These are phyloP conservation scores for Daphoenositta chrysoptera DNA, from an alignment of 2,113 vertebrate genomes.

Conservation along the genomic window DNA sequence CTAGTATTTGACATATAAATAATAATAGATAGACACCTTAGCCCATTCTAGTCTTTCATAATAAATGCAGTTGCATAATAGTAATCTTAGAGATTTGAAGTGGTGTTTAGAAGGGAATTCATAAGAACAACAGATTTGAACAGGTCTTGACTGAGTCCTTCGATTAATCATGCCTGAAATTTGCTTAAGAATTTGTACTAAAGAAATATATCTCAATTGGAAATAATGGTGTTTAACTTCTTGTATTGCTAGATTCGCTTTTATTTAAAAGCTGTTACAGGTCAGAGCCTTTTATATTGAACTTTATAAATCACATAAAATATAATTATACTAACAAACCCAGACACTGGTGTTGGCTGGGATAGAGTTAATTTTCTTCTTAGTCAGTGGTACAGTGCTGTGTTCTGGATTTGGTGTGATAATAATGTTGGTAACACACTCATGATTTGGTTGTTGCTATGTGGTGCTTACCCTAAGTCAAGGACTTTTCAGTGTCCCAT, in stretches of 20 bases:
- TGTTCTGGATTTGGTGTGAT: neutral
- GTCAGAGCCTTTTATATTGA: neutral
- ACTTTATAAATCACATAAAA: neutral
- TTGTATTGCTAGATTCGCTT: neutral
- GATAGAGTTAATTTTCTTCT: neutral
- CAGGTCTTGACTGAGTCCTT: neutral
- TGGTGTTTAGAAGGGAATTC: neutral
- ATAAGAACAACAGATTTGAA: neutral
- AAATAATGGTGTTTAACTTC: neutral
- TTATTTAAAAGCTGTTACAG: neutral
- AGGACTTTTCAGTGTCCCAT: neutral
- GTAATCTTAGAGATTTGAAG: neutral
- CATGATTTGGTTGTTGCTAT: neutral
- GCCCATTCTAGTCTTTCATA: neutral
- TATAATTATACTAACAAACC: neutral
- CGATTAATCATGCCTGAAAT: neutral
- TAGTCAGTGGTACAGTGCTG: neutral
- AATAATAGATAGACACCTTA: neutral
- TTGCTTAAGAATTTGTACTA: neutral
- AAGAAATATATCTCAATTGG: neutral
- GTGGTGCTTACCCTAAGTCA: neutral
- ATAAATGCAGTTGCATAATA: neutral
- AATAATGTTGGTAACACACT: neutral
- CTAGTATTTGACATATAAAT: neutral
- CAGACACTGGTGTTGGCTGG: neutral